phyloP scores from a whole-genome alignment of 1,140 invertebrate species.

The Drepana arcuata region DNA sequence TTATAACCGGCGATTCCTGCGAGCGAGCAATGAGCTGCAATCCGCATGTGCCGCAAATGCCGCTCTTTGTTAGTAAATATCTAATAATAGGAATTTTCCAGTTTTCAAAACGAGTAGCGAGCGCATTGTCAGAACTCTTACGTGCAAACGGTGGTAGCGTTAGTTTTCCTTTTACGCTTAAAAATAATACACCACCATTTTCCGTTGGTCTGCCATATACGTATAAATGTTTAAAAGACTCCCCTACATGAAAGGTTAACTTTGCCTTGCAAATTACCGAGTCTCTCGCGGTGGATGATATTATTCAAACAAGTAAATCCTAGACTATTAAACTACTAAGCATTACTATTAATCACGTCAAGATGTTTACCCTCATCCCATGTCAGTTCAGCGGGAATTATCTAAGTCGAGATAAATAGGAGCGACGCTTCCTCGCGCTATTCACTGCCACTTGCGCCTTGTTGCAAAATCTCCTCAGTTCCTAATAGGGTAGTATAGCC shows the following conservation, averaged over 20 bases:
- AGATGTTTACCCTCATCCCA: slow-evolving; percentile 54
- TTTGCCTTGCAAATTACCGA: slow-evolving; percentile 24
- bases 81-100: not conserved
- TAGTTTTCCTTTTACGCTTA: slow-evolving; percentile 17
- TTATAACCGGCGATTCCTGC: too few relatives aligned
- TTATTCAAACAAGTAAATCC: slow-evolving; percentile 38
- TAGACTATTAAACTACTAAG: slow-evolving; percentile 46
- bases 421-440: slow-evolving; percentile 27
- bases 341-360: slow-evolving; percentile 56
- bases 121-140: not conserved
- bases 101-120: not conserved
- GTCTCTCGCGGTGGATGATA: slow-evolving; percentile 20
- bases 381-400: slow-evolving; percentile 45
- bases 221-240: too few relatives aligned
- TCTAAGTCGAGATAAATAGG: slow-evolving; percentile 46
- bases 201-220: too few relatives aligned
- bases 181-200: too few relatives aligned
- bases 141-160: slow-evolving; percentile 1
- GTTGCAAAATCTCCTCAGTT: slow-evolving; percentile 29
- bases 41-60: too few relatives aligned
- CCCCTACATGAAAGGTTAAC: too few relatives aligned
- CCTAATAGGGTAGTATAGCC: slow-evolving; percentile 25
- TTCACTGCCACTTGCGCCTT: slow-evolving; percentile 26
- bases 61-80: not conserved
- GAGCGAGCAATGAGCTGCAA: too few relatives aligned